Evolutionary conservation across 1,140 invertebrate genomes (phyloP).

Genomic region (Daktulosphaira vitifoliae): DNA sequence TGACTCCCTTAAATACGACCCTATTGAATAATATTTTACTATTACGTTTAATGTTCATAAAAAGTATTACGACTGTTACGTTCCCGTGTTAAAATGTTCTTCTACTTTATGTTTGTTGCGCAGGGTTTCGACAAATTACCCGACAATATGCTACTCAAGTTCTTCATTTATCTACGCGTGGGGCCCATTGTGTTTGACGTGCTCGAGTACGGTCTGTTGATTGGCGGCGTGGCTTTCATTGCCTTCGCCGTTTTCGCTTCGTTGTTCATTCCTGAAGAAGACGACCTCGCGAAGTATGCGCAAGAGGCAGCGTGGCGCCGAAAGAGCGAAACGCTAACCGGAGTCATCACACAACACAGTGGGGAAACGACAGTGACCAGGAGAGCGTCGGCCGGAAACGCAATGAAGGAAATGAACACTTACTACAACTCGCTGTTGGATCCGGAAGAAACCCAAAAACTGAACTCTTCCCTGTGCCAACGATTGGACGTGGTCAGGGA

Average conservation of each 20-base stretch:
- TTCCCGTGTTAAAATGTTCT: too few species aligned
- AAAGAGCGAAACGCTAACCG: slow-evolving; percentile 12
- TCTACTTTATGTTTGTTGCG: slow-evolving; percentile 36
- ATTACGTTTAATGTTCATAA: too few species aligned
- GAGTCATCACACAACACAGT: neutral
- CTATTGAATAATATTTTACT: too few species aligned
- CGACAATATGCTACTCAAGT: slow-evolving; percentile 50
- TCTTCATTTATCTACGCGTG: slow-evolving; percentile 61
- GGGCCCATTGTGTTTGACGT: slow-evolving; percentile 52
- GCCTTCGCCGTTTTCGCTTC: slow-evolving; percentile 45
- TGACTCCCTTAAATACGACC: too few species aligned
- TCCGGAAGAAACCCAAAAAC: neutral
- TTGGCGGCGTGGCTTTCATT: slow-evolving; percentile 49
- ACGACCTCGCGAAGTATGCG: neutral
- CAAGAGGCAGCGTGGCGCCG: slow-evolving; percentile 20
- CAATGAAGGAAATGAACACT: slow-evolving; percentile 18
- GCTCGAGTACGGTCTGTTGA: slow-evolving; percentile 51
- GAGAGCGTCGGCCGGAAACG: neutral
- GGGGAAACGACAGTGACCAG: neutral
- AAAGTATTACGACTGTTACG: too few species aligned
- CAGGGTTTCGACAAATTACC: slow-evolving; percentile 63
- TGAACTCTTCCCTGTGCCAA: slow-evolving; percentile 12
- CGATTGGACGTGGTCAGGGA: slow-evolving; percentile 8
- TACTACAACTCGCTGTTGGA: slow-evolving; percentile 11
- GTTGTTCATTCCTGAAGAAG: slow-evolving; percentile 41